Evolutionary conservation across 53 echinoderm and acorn worm genomes (phyloP), one percentile per base, ranked within the genome.

Genomic region (Henricia sp.): DNA sequence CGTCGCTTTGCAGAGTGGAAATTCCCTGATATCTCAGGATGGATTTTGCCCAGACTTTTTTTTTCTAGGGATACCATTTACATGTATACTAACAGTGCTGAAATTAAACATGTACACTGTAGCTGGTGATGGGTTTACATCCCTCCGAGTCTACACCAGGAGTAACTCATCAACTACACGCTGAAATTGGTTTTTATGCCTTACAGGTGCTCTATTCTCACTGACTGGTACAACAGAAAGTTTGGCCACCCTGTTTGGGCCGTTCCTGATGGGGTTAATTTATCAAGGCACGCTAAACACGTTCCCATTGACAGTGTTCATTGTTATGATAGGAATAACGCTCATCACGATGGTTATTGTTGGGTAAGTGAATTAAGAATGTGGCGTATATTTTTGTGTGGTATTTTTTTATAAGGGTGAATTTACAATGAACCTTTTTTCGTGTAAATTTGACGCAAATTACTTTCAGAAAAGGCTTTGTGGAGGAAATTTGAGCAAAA

Each of bases 321-420:
- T 80, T 64, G 80, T 80, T 64, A 80, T 80, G 80, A 80, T 80
- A 46, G 80, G 63, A 14, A 17, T 65, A 38, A 80, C 80, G 17
- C 63, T 36, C 3, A 0, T 50, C 43, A 43, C 80, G 20, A 80
- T 80, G 65, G 48, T 32, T 64, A 80, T 80, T 64, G 80, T 80
- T 46, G 80, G 80, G 80, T 80, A 46, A 42, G 80, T 43, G 23
- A 14, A 27, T 70, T 43, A 70, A 0, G 3, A 16, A 11, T 70
- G 67, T 37, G 1, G 21, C 21, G 55, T 17, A 20, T 23, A 54
- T 17, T 54, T 23, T 4, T 23, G 4, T 20, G 4, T 54, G 55
- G 55, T 4, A 19, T 17, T 20, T 20, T 54, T 54, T 54, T 54
- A 20, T 4, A 20, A 4, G 21, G 19, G 4, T 4, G 19, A 4